These are phyloP conservation scores for Pseudocheirus occidentalis DNA, from an alignment of 2,797 vertebrate genomes.

Conservation along the genomic window DNA sequence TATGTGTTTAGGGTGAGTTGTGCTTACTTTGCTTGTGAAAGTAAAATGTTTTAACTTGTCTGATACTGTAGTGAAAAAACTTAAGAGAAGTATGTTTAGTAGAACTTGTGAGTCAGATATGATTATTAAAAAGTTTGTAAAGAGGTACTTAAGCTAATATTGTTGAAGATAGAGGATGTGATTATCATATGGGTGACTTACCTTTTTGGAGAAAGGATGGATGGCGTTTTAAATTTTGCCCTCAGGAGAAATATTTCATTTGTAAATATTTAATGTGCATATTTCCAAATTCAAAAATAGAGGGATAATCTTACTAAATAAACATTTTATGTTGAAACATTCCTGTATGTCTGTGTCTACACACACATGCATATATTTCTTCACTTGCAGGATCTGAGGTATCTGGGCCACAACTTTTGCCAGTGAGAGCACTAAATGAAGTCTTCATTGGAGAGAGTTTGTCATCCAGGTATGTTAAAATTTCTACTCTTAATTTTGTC, in stretches of 20 bases:
- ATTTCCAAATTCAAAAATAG: neutral
- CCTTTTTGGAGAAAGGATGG: neutral
- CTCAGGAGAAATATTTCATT: slow-evolving; percentile 13
- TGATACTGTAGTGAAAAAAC: neutral
- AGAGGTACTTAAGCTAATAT: slow-evolving; percentile 41
- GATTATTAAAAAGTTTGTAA: slow-evolving; percentile 35
- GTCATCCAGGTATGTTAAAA: slow-evolving; percentile 92
- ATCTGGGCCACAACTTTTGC: slow-evolving; percentile 91
- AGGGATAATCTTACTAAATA: neutral
- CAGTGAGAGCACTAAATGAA: slow-evolving; percentile 95
- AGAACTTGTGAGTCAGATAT: slow-evolving; percentile 10
- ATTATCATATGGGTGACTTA: slow-evolving; percentile 17
- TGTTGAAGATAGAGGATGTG: slow-evolving; percentile 10
- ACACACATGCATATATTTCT: neutral
- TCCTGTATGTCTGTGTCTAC: neutral
- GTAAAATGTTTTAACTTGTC: neutral
- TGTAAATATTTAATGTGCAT: slow-evolving; percentile 1
- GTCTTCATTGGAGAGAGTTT: slow-evolving; percentile 98
- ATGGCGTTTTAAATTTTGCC: slow-evolving; percentile 38
- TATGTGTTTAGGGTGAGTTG: neutral
- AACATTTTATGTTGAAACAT: neutral
- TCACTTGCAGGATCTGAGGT: slow-evolving; percentile 80
- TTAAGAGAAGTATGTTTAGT: neutral
- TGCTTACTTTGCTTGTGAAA: neutral
- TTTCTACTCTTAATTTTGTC: slow-evolving; percentile 39